Base-by-base conservation (phyloP, 2,888 invertebrate species). In the Pollenia griseotomentosa region DNA sequence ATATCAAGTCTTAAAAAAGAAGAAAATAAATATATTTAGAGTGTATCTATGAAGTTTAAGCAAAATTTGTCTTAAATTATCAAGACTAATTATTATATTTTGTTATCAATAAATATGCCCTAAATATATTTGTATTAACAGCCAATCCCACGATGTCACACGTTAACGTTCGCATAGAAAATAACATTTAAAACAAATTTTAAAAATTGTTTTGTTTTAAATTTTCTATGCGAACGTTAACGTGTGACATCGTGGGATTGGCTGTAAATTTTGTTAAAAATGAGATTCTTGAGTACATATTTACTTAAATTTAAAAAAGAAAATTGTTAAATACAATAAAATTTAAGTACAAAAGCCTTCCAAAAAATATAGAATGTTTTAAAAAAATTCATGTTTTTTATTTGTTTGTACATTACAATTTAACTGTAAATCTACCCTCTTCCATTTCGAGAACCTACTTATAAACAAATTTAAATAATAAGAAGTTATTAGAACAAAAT, bases 281-380 rank as follows among this genome's bases (percentile, higher is more conserved):
- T 70, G 63, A 71, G 71, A 80, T 71, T 82, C 59, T 63, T 65
- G 55, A 48, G 63, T 40, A 33, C 33, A 33, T 33, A 33, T 33
- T 33, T 33, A 33, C 23, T 51, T 77, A 70, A 74, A 63, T 48
- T n/a, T 68, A 68, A 61, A 10, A 16, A 70, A 51, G 66, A 53
- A 55, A 40, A 68, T 12, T 46, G 55, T 19, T 44, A 59, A 57
- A 66, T 14, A 83, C 46, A 40, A 6, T 65, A 70, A 46, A 48
- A 44, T 40, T 53, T 83, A 75, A 86, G 79, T 86, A 86, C 83
- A 77, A 80, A 78, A 80, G 70, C 75, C 71, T 80, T 48, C 80
- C 71, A 70, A 73, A 77, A 73, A 74, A 57, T 42, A 61, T 68
- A 40, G 63, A 77, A 85, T 75, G 66, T 70, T 46, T 74, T 77